Evolutionary conservation across 2,113 vertebrate species (phyloP), one percentile per base, ranked within the genome.

Genomic region (Athene cunicularia): DNA sequence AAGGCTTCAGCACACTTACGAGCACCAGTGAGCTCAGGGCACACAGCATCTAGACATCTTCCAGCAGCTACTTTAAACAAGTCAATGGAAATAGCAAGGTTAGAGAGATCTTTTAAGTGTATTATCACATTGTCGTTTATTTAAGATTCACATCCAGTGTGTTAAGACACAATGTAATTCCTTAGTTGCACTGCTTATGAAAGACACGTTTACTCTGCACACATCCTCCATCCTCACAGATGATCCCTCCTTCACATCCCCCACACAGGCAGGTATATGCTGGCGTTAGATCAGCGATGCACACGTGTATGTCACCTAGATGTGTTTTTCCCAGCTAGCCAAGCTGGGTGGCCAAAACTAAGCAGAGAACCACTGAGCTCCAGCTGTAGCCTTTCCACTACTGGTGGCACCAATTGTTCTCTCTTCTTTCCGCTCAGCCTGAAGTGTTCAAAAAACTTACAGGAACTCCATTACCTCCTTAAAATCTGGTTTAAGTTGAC

Each of bases 241-340:
- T 17, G 39, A 81, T 30, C 5, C n/a, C 24, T 63, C n/a, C 71
- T 15, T 15, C 24, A 2, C 2, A 3, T 12, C 53, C 13, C 15
- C 9, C 7, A 6, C 43, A 63, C 8, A 1, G 59, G 30, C 45
- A 87, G 80, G n/a, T 66, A 26, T 22, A 12, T 6, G 18, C 77
- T 73, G 73, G 45, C 15, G 9, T 18, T 14, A 18, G 37, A 63
- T 71, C 47, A 67, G 50, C 79, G 79, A 50, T 64, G 39, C 60
- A 39, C 66, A 30, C 0, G 0, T 28, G 39, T 47, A 60, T 2
- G 0, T 56, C 81, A 55, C 56, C 43, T 52, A 11, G 0, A 13
- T 13, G 6, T 39, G 27, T 17, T n/a, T 23, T 55, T 84, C 50
- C 60, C 73, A 86, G 76, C 22, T 22, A 80, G 70, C 66, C 62